Base-by-base conservation (phyloP, 2,888 invertebrate species). In the Stegophylla sp. region DNA sequence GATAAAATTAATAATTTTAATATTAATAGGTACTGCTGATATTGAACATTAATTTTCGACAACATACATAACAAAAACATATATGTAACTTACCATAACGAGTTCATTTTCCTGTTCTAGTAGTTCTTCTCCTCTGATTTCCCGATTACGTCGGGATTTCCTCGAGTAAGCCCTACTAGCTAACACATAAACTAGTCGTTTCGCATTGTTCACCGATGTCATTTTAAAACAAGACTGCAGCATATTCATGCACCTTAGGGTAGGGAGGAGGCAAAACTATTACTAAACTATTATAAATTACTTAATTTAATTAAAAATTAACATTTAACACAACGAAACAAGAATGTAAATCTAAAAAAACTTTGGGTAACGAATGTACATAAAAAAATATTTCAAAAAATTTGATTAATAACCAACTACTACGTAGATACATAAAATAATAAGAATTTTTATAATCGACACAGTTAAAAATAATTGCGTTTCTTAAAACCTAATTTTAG, bases 221-320 rank as follows among this genome's bases (percentile, higher is more conserved):
- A 79, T 79, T 79, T 61, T 79, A 61, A 79, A 61, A 79, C 48
- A 79, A 45, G 71, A 69, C 51, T 79, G 67, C 77, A 77, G 67
- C 79, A 79, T 79, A 34, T 71, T 69, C 23, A 48, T 79, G 61
- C 41, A 79, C 79, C 79, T 79, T 71, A 56, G 20, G 0, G 69
- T 61, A 71, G 79, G 79, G 79, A 79, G 79, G 79, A 69, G 79
- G 79, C 79, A 79, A n/a, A 61, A 79, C 51, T 61, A 51, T 79
- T 71, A 79, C 64, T 64, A 71, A 74, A 15, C 43, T 56, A 13
- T 34, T 41, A 26, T 4, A 73, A 41, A 23, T 41, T 26, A 9
- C 63, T 75, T 34, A 34, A 34, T 34, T 34, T 34, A 34, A 34
- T 34, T 34, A 34, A 34, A 26, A 53, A 26, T 66, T 2, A 53